Percentiles rank a stretch among this genome's conserved stretches.
Evolutionary conservation across 1,140 invertebrate species (phyloP).

Genomic region (Cyclargus thomasi): DNA sequence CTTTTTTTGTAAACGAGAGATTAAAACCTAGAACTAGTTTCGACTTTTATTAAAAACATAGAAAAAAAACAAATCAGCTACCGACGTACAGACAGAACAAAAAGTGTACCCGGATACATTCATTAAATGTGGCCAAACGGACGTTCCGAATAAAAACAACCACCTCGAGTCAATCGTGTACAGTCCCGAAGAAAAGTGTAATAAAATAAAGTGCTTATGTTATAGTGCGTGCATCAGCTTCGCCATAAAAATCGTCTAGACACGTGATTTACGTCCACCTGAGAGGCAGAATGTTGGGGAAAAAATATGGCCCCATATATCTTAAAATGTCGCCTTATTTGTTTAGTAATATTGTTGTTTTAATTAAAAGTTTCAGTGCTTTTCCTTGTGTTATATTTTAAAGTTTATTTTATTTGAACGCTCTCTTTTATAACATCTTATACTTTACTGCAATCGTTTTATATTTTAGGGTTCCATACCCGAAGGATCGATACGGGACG

Average conservation of each 20-base stretch:
- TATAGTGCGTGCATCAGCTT: conserved; percentile 53
- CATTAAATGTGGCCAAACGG: conserved; percentile 28
- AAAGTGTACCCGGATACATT: conserved; percentile 20
- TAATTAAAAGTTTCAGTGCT: conserved; percentile 8
- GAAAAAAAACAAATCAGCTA: background rate
- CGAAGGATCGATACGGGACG: too few relatives aligned
- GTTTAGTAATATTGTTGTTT: conserved; percentile 4
- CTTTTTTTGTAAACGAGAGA: too few relatives aligned
- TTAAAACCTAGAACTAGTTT: background rate
- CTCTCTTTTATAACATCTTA: too few relatives aligned
- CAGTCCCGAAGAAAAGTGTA: conserved; percentile 36
- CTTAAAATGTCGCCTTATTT: conserved; percentile 12
- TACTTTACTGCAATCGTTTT: too few relatives aligned
- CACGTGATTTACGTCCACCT: conserved; percentile 65
- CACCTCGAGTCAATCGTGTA: conserved; percentile 36
- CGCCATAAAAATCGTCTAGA: conserved; percentile 62
- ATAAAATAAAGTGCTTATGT: conserved; percentile 56
- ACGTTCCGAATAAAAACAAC: conserved; percentile 31
- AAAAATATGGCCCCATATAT: conserved; percentile 30
- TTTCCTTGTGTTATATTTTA: background rate
- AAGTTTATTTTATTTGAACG: background rate
- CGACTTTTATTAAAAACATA: background rate
- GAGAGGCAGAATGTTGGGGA: conserved; percentile 31
- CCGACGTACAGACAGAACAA: background rate
- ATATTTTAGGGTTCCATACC: too few relatives aligned